A percentile compares a stretch with the other conserved stretches of the same genome.
phyloP scores from a whole-genome alignment of 2,888 invertebrate species.

The Drosophila birchii region DNA sequence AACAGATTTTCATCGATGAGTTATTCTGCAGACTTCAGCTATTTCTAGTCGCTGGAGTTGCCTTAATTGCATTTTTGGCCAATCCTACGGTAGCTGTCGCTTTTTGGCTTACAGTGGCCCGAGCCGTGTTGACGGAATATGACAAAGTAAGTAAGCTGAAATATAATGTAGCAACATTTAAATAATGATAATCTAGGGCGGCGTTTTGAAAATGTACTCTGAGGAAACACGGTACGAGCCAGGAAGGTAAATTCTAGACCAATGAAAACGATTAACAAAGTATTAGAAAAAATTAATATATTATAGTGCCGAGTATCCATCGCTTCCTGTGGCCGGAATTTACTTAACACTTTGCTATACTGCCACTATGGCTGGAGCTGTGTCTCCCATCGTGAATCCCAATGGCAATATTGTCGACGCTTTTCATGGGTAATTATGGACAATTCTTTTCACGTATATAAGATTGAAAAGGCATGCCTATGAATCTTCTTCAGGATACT shows the following conservation, averaged over 20 bases:
- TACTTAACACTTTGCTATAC: constrained; percentile 53
- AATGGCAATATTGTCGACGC: constrained; percentile 22
- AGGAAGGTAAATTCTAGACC: constrained; percentile 49
- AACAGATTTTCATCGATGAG: not conserved
- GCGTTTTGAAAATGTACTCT: constrained; percentile 10
- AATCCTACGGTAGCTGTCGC: constrained; percentile 37
- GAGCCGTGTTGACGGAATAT: constrained; percentile 47
- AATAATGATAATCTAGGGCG: constrained; percentile 38
- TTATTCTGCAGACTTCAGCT: constrained; percentile 50
- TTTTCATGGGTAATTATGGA: constrained; percentile 33
- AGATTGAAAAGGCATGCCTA: no score
- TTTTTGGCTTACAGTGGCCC: constrained; percentile 54
- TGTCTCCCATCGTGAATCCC: constrained; percentile 61
- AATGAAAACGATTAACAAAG: no score
- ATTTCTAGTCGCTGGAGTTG: constrained; percentile 8
- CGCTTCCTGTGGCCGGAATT: constrained; percentile 53
- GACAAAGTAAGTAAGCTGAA: constrained; percentile 17
- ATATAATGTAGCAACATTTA: not conserved
- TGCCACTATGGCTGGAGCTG: constrained; percentile 49
- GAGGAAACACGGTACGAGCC: constrained; percentile 57
- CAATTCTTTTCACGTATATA: no score
- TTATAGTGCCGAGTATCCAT: constrained; percentile 56
- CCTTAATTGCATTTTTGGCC: not conserved
- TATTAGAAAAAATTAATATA: not conserved
- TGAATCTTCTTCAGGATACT: not conserved